These are phyloP conservation scores for Pediacus dermestoides DNA, from an alignment of 2,888 invertebrate species.

Conservation along the genomic window DNA sequence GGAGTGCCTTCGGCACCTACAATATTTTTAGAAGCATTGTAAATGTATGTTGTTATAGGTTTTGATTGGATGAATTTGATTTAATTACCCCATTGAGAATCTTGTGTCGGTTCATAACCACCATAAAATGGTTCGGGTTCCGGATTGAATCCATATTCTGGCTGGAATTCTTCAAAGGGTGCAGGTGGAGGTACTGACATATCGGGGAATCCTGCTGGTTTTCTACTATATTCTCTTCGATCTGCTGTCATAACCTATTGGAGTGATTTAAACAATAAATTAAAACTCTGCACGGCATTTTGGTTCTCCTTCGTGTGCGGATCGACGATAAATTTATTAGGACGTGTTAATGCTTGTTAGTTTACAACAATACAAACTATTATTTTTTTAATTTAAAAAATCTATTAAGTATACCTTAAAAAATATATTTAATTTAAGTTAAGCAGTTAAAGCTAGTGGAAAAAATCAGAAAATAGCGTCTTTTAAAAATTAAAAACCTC, in stretches of 20 bases:
- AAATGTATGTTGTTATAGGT: background rate
- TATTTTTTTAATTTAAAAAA: no score
- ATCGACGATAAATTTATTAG: no score
- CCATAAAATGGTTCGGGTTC: slow-evolving; percentile 57
- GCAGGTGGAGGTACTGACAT: slow-evolving; percentile 61
- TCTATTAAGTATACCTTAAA: no score
- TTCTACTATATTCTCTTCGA: slow-evolving; percentile 77
- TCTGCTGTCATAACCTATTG: slow-evolving; percentile 84
- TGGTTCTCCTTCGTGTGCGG: no score
- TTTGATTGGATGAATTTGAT: no score
- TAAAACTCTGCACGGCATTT: slow-evolving; percentile 1
- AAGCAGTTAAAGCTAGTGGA: no score
- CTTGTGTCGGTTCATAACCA: slow-evolving; percentile 70
- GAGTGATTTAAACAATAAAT: slow-evolving; percentile 11
- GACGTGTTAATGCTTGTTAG: no score
- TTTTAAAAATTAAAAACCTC: no score
- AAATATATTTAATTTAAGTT: no score
- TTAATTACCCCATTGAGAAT: slow-evolving; percentile 70
- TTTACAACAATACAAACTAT: no score
- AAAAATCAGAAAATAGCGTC: no score
- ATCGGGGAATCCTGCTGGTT: slow-evolving; percentile 61
- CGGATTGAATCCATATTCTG: slow-evolving; percentile 52
- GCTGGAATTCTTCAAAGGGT: slow-evolving; percentile 49
- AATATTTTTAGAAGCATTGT: slow-evolving; percentile 11
- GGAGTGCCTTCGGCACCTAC: slow-evolving; percentile 35